phyloP scores from a whole-genome alignment of 2,888 invertebrate genomes.

The Xylota segnis region DNA sequence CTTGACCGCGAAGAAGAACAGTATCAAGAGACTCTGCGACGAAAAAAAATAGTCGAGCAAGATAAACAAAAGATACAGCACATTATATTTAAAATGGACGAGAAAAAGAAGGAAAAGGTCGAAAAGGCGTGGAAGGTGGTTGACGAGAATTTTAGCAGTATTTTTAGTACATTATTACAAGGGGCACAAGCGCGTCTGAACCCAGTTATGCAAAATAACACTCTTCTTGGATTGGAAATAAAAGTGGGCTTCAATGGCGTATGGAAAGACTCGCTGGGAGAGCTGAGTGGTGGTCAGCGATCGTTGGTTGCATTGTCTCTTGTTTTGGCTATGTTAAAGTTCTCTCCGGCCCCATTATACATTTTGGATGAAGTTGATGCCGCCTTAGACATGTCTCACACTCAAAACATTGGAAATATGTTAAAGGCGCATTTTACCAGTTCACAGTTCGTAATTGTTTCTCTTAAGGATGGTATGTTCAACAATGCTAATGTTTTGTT shows the following conservation, averaged over 20 bases:
- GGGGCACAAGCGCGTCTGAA: constrained; percentile 95
- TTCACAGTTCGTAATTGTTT: constrained; percentile 98
- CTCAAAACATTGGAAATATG: constrained; percentile 99
- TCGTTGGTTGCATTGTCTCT: constrained; percentile 98
- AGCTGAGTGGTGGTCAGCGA: constrained; percentile 98
- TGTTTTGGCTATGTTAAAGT: constrained; percentile 97
- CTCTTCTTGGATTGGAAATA: constrained; percentile 94
- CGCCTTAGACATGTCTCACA: constrained; percentile 98
- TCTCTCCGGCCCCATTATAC: constrained; percentile 99
- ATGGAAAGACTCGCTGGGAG: constrained; percentile 98
- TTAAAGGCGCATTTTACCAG: constrained; percentile 94
- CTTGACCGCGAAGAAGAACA: constrained; percentile 94
- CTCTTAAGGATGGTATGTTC: constrained; percentile 99
- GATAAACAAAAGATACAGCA: constrained; percentile 90
- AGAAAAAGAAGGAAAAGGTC: constrained; percentile 94
- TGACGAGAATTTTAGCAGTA: constrained; percentile 96
- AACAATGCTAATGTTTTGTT: constrained; percentile 99
- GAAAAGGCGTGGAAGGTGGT: constrained; percentile 93
- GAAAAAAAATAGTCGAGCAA: constrained; percentile 89
- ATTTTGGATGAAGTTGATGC: constrained; percentile 99
- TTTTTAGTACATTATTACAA: constrained; percentile 95
- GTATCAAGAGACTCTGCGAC: constrained; percentile 88
- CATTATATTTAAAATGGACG: constrained; percentile 95
- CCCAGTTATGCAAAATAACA: constrained; percentile 85
- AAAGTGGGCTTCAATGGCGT: constrained; percentile 96